Base-by-base conservation (phyloP, 2,113 vertebrate species). In the Picathartes gymnocephalus region DNA sequence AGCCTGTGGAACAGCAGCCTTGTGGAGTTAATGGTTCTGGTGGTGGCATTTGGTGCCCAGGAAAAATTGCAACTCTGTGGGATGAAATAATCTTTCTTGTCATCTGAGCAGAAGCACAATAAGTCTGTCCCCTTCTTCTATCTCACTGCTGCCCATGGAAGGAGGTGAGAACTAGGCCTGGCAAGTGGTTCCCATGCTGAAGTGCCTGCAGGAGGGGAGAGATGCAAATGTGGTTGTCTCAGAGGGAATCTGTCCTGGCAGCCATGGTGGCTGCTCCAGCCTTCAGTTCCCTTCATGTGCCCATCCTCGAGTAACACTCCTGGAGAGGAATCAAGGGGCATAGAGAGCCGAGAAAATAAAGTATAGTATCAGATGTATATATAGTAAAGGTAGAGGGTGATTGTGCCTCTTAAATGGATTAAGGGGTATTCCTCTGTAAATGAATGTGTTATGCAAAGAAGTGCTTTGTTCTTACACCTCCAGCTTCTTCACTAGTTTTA, bases 391-490 rank as follows among this genome's bases (percentile, higher is more conserved):
- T 15, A 84, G 48, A 85, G 5, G 11, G 23, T 70, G 37, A 58
- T 22, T 33, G 5, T 87, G 47, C 44, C 45, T 78, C 66, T 72
- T 79, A 76, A 60, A 40, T 8, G 24, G 20, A 91, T n/a, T 23
- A 13, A 27, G 28, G 13, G 15, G 27, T 70, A 76, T 39, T 85
- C 9, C 37, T 83, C 56, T 88, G 30, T 77, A 62, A 81, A 81
- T 61, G 7, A 48, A 23, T 74, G 13, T 50, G 19, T 66, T 57
- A n/a, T 44, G 73, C 70, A 78, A 47, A 76, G 31, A 15, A 57
- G 22, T 88, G 57, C 66, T 94, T 65, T 91, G 27, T 81, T 91
- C 68, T 78, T 84, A 76, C 44, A 87, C 48, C 68, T 91, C 51
- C 66, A 74, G 70, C 45, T 90, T 92, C 94, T 83, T 87, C 53